phyloP scores from a whole-genome alignment of 2,113 vertebrate species.

The Scalopus aquaticus region DNA sequence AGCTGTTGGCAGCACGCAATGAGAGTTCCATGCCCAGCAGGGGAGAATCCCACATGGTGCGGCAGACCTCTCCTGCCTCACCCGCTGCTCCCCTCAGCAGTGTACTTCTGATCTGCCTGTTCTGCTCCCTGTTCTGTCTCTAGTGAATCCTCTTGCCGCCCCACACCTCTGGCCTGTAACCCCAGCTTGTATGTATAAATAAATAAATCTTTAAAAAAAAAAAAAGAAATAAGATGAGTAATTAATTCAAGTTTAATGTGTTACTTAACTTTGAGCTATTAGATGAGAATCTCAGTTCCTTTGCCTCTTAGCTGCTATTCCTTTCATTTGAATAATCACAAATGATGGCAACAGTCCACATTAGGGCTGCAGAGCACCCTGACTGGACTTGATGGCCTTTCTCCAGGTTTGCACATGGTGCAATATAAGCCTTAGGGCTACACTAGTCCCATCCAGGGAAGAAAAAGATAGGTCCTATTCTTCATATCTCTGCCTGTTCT shows the following conservation, averaged over 20 bases:
- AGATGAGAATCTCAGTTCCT: neutral
- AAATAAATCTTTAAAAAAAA: no score
- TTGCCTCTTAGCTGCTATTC: neutral
- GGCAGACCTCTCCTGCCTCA: no score
- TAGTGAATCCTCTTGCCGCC: no score
- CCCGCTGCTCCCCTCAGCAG: no score
- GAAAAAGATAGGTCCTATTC: neutral
- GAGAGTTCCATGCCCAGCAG: no score
- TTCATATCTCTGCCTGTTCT: neutral
- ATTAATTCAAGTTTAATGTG: neutral
- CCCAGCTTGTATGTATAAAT: no score
- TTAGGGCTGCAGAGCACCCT: neutral
- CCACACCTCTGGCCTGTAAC: no score
- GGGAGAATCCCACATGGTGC: no score
- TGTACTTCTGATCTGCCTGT: no score
- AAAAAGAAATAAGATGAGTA: neutral
- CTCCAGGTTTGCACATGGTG: neutral
- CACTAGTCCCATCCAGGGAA: neutral
- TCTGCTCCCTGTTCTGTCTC: no score
- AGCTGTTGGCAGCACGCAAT: no score
- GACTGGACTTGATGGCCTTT: accelerated
- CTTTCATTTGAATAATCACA: neutral
- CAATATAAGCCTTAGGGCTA: neutral
- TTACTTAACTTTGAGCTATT: neutral
- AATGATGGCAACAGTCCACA: neutral